Percentiles rank a stretch among this genome's conserved stretches.
Evolutionary conservation across 2,888 invertebrate species (phyloP).

Genomic region (Eupithecia insigniata): DNA sequence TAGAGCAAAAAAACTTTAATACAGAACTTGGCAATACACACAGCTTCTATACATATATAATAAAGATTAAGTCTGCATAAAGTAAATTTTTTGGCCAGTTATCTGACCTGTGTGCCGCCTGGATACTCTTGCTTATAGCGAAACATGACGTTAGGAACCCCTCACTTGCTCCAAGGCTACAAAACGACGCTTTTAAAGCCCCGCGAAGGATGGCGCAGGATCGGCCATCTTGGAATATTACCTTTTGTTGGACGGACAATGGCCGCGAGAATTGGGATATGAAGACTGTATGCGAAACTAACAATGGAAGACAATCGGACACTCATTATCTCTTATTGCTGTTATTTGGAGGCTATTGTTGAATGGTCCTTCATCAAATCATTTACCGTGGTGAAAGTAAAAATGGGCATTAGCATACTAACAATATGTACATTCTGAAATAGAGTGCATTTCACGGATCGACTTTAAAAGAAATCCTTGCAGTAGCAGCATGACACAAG

Average conservation of each 20-base stretch:
- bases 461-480: background rate
- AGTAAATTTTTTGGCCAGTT: no score
- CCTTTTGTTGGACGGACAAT: constrained; percentile 74
- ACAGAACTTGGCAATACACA: no score
- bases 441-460: background rate
- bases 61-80: no score
- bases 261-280: constrained; percentile 71
- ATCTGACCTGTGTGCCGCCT: no score
- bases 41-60: no score
- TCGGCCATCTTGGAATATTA: constrained; percentile 58
- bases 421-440: background rate
- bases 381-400: constrained; percentile 4
- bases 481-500: background rate
- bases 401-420: constrained; percentile 8
- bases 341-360: constrained; percentile 30
- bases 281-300: constrained; percentile 60
- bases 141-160: constrained; percentile 1
- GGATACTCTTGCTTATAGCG: no score
- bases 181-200: constrained; percentile 42
- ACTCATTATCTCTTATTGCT: constrained; percentile 39
- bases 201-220: constrained; percentile 47
- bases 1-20: no score
- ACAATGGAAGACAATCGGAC: constrained; percentile 67
- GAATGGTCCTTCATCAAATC: constrained; percentile 11
- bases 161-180: constrained; percentile 14